Conservation (phyloP, 2,113 vertebrate genomes). For the Miniopterus natalensis region DNA sequence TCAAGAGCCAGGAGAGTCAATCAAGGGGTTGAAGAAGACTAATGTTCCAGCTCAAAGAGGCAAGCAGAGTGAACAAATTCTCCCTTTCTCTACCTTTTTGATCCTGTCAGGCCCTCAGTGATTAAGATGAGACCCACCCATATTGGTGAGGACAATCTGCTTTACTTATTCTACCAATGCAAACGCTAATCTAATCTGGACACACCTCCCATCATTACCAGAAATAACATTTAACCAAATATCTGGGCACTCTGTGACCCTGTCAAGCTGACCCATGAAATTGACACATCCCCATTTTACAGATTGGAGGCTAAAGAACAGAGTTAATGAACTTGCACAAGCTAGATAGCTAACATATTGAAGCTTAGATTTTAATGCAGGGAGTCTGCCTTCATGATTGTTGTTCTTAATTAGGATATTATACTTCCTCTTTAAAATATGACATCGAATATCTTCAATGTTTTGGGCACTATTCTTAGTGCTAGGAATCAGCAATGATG, state of each 20-base stretch:
- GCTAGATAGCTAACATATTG: neutral
- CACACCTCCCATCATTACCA: neutral
- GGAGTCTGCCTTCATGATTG: neutral
- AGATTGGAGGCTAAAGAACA: neutral
- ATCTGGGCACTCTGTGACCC: neutral
- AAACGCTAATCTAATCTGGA: neutral
- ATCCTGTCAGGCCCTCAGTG: neutral
- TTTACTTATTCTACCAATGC: neutral
- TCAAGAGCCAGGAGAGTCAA: neutral
- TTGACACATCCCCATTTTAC: neutral
- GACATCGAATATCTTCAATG: neutral
- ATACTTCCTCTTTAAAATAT: neutral
- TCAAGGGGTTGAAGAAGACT: neutral
- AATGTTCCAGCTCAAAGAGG: neutral
- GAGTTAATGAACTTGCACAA: neutral
- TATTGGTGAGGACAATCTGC: neutral
- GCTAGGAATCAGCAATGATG: neutral
- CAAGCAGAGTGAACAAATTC: neutral
- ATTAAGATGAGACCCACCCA: neutral
- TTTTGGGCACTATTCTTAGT: neutral
- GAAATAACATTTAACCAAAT: neutral
- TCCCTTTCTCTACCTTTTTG: neutral
- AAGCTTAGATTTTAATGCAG: neutral
- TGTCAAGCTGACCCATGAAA: neutral
- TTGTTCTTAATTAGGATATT: neutral